Percentiles rank a stretch among this genome's conserved stretches.
These are phyloP conservation scores for Dendroctonus ponderosae DNA, from an alignment of 1,140 invertebrate species.

Conservation along the genomic window DNA sequence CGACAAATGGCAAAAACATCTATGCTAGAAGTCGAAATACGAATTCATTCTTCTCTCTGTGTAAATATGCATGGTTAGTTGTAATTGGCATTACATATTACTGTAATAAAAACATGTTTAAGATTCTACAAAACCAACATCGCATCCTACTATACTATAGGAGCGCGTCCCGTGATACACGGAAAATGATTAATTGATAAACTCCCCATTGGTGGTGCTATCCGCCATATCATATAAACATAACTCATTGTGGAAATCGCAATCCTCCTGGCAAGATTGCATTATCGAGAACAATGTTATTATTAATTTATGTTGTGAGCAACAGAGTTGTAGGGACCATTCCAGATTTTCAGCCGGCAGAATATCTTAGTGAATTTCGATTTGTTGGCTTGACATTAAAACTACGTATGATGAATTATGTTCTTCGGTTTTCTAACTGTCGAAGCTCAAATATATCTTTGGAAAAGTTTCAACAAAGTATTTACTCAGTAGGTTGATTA, in stretches of 20 bases:
- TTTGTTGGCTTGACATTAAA: too few species aligned
- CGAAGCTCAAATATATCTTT: too few species aligned
- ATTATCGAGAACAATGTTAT: conserved; percentile 29
- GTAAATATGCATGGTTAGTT: not conserved
- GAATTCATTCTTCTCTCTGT: not conserved
- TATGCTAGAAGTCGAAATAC: not conserved
- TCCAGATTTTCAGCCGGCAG: too few species aligned
- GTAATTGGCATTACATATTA: not conserved
- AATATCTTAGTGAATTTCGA: too few species aligned
- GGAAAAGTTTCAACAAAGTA: too few species aligned
- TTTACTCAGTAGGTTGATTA: too few species aligned
- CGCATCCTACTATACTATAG: conserved; percentile 12
- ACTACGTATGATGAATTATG: too few species aligned
- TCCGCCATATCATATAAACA: conserved; percentile 19
- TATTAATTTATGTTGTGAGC: conserved; percentile 21
- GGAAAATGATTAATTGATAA: conserved; percentile 26
- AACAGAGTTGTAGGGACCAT: too few species aligned
- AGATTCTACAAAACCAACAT: not conserved
- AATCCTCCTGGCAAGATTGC: conserved; percentile 19
- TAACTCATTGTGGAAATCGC: conserved; percentile 20
- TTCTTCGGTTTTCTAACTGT: too few species aligned
- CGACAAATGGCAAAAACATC: too few species aligned
- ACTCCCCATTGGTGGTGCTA: conserved; percentile 18
- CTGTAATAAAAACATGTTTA: not conserved
- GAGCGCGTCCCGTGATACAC: not conserved